Evolutionary conservation across 2,113 vertebrate species (phyloP).

Genomic region (Dryoscopus gambensis): DNA sequence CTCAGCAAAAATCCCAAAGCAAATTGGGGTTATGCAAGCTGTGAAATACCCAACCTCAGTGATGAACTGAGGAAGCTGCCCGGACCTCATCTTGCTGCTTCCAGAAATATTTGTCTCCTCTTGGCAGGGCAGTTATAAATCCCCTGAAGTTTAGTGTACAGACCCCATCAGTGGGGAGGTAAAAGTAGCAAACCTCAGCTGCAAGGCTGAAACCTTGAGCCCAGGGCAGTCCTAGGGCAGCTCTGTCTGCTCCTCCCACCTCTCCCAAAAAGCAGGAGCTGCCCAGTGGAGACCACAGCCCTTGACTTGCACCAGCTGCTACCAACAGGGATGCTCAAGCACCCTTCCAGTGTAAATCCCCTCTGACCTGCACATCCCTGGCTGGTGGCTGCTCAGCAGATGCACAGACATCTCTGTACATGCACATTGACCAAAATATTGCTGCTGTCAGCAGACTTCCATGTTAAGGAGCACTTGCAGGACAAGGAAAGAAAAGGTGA

Average conservation of each 20-base stretch:
- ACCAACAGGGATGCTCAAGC: rapidly evolving
- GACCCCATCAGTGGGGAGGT: background rate
- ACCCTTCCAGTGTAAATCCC: background rate
- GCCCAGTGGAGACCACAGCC: rapidly evolving
- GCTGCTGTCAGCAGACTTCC: background rate
- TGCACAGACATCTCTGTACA: background rate
- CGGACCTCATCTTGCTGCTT: background rate
- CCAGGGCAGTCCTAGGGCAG: background rate
- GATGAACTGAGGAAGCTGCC: background rate
- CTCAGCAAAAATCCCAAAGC: background rate
- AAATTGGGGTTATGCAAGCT: conserved; percentile 7
- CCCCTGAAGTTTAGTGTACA: background rate
- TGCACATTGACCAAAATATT: background rate
- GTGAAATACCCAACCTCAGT: background rate
- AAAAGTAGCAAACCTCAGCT: background rate
- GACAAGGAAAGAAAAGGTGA: background rate
- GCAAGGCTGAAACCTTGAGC: background rate
- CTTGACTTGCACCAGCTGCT: background rate
- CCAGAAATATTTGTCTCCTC: background rate
- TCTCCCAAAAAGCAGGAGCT: background rate
- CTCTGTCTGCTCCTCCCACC: background rate
- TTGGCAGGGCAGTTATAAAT: background rate
- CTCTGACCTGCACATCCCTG: background rate
- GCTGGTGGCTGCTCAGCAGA: background rate
- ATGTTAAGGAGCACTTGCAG: rapidly evolving